Evolutionary conservation across 2,113 vertebrate genomes (phyloP).

Genomic region (Urocitellus parryii): DNA sequence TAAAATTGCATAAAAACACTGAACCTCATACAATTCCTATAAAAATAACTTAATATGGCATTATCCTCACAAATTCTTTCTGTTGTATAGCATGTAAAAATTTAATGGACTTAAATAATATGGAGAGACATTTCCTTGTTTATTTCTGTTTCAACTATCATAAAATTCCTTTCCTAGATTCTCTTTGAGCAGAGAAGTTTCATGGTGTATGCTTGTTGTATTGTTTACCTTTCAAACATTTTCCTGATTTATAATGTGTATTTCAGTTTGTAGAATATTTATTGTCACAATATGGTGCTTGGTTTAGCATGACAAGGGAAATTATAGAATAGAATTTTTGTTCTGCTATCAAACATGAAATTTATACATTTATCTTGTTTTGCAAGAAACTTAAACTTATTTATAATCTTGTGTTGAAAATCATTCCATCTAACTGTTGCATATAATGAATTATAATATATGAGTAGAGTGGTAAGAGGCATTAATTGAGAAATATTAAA

Average conservation of each 20-base stretch:
- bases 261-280: slow-evolving; percentile 53
- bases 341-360: background rate
- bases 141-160: background rate
- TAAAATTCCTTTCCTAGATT: background rate
- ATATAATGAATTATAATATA: background rate
- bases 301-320: slow-evolving; percentile 19
- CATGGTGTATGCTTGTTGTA: background rate
- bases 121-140: background rate
- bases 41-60: slow-evolving; percentile 43
- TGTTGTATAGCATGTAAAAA: background rate
- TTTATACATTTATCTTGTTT: background rate
- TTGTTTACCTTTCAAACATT: background rate
- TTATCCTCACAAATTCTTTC: slow-evolving; percentile 23
- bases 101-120: background rate
- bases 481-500: background rate
- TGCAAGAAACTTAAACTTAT: background rate
- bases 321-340: background rate
- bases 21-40: background rate
- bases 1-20: background rate
- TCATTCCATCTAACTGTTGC: background rate
- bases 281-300: background rate
- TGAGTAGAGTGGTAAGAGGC: accelerated
- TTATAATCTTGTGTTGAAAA: background rate
- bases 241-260: background rate
- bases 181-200: background rate